Base-by-base conservation (phyloP, 2,888 invertebrate genomes). In the Cerastis leucographa region DNA sequence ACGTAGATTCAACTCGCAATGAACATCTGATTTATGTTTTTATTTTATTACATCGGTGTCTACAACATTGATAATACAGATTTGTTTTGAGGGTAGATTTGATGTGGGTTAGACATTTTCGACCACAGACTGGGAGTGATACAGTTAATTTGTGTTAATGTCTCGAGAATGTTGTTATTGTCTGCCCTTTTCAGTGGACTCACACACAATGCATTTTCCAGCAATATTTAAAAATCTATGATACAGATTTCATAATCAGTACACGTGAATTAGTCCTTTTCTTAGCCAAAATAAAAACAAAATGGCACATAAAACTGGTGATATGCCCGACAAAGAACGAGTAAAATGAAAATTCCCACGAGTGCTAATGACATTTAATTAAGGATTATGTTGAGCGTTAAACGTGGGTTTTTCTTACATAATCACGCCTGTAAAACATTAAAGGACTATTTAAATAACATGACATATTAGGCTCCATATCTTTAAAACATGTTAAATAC, bases 321-420 rank as follows among this genome's bases (percentile, higher is more conserved):
- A 59, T 46, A 59, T 22, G 35, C 14, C 35, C 46, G 40, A 68
- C 69, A 71, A 70, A 75, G 49, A 85, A 25, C n/a, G 35, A 65
- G 59, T 68, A 51, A 22, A 81, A 76, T 25, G 12, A 68, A 83
- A 76, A 76, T 68, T 71, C 62, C 69, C 17, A 62, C 54, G 54
- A 70, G 67, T 78, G 76, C 64, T 76, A 74, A 85, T 86, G 83
- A 83, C 70, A 79, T 76, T 76, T 76, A 29, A 72, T 76, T 76
- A 84, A 82, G 73, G 83, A 70, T 25, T 62, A 49, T 22, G 62
- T 73, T 35, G 40, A 62, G n/a, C 51, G 51, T 54, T 44, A 74
- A 70, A 66, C 51, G 78, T 72, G 71, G 78, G 69, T 66, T 71
- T 71, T 81, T 68, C 67, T 69, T 76, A 65, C 35, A 73, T 49